Conservation (phyloP, 2,797 vertebrate species). For the Moxostoma hubbsi region DNA sequence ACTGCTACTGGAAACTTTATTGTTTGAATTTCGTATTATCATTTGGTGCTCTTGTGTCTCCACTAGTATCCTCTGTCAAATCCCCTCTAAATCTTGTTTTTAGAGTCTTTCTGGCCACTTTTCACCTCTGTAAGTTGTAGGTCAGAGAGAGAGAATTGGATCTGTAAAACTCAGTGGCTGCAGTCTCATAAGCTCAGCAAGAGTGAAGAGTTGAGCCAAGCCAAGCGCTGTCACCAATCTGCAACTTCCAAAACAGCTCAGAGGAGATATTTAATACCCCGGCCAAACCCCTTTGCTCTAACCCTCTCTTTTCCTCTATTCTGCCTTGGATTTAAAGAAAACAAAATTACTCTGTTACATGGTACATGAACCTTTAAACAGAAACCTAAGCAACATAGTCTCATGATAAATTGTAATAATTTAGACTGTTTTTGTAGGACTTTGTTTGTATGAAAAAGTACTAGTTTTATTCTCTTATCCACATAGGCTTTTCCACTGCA, state of each 20-base stretch:
- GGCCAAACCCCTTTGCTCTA: background rate
- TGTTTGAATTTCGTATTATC: conserved; percentile 16
- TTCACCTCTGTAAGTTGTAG: conserved; percentile 37
- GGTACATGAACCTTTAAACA: no score
- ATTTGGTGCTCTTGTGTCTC: conserved; percentile 12
- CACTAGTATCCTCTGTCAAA: conserved; percentile 1
- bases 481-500: no score
- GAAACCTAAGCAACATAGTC: no score
- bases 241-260: conserved; percentile 26
- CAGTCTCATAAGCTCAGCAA: conserved; percentile 24
- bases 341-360: background rate
- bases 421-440: no score
- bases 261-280: conserved; percentile 29
- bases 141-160: no score
- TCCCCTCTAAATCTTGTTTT: conserved; percentile 30
- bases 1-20: background rate
- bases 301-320: conserved; percentile 6
- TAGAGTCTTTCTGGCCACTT: conserved; percentile 25
- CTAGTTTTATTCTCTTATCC: no score
- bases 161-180: conserved; percentile 21
- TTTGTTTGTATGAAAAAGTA: no score
- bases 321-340: conserved; percentile 24
- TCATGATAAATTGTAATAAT: no score
- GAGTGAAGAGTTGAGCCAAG: conserved; percentile 25
- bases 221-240: conserved; percentile 42